Base-by-base conservation (phyloP, 2,888 invertebrate species). In the Coelopa pilipes region DNA sequence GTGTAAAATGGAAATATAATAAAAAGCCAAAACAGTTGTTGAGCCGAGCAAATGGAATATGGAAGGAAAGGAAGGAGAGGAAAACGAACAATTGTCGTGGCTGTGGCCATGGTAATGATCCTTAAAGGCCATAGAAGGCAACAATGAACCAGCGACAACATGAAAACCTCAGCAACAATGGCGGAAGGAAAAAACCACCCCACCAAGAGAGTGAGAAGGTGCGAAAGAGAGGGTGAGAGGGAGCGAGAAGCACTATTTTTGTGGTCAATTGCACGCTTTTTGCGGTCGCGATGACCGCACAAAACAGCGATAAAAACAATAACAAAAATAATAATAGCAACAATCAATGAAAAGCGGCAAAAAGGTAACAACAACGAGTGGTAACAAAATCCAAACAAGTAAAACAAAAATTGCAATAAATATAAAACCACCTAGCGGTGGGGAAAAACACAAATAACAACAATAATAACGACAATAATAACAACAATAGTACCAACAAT, bases 201-300 rank as follows among this genome's bases (percentile, higher is more conserved):
- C 13, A 13, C 19, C 17, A 34, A 34, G 2, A 34, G 34, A 34
- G 34, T 34, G 34, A 2, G 34, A 34, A 34, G 7, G 34, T n/a
- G n/a, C n/a, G n/a, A n/a, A n/a, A 34, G 34, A 34, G 34, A 2
- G 7, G 34, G 7, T 34, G 34, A 34, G 34, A 34, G 34, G 34
- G 34, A 34, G 34, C 7, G 34, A 34, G 34, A 7, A 34, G 34
- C 2, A 34, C 34, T 34, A 21, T 59, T 21, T 59, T 21, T 59
- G 21, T 17, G 57, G 57, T 59, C 57, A 59, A 59, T 21, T 59
- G 57, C 57, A 59, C 57, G 57, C 57, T 59, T 21, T 15, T 59
- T 59, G 57, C 21, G 57, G 57, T 21, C 57, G 24, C 24, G 17
- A 12, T 59, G 57, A 59, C 19, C 57, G 17, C 57, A 59, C 17